Evolutionary conservation across 2,113 vertebrate genomes (phyloP).

Genomic region (Neogobius melanostomus): DNA sequence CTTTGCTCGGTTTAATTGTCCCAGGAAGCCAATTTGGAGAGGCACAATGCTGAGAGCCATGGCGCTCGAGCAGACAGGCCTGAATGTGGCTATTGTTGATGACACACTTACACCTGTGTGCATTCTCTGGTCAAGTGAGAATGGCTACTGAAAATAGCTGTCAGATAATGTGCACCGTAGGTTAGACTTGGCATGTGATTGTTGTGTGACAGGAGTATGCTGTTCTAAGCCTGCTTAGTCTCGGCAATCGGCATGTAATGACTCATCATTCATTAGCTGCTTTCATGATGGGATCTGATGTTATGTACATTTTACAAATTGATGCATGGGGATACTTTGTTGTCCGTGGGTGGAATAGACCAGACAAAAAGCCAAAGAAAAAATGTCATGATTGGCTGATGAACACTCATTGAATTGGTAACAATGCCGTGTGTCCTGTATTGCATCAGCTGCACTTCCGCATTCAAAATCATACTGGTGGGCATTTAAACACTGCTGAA

Average conservation of each 20-base stretch:
- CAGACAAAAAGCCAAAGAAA: no score
- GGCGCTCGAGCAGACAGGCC: not conserved
- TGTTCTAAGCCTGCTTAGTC: not conserved
- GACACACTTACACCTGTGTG: conserved; percentile 1
- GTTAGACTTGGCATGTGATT: conserved; percentile 6
- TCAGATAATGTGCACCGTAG: not conserved
- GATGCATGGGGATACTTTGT: no score
- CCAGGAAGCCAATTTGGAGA: conserved; percentile 12
- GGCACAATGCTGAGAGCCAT: not conserved
- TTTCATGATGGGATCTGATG: not conserved
- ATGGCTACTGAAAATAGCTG: not conserved
- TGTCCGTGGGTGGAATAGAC: no score
- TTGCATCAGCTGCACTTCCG: no score
- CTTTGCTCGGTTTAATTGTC: conserved; percentile 9
- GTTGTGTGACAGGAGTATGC: not conserved
- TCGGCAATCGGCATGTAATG: not conserved
- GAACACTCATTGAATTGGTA: no score
- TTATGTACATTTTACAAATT: not conserved
- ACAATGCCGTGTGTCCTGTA: no score
- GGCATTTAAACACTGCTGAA: no score
- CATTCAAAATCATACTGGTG: no score
- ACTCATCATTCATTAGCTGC: not conserved
- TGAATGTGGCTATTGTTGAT: conserved; percentile 8
- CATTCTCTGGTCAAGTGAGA: conserved; percentile 10
- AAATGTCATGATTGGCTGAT: no score